Percentiles rank a stretch among this genome's conserved stretches.
phyloP scores from a whole-genome alignment of 2,113 vertebrate species.

The Bujurquina vittata region DNA sequence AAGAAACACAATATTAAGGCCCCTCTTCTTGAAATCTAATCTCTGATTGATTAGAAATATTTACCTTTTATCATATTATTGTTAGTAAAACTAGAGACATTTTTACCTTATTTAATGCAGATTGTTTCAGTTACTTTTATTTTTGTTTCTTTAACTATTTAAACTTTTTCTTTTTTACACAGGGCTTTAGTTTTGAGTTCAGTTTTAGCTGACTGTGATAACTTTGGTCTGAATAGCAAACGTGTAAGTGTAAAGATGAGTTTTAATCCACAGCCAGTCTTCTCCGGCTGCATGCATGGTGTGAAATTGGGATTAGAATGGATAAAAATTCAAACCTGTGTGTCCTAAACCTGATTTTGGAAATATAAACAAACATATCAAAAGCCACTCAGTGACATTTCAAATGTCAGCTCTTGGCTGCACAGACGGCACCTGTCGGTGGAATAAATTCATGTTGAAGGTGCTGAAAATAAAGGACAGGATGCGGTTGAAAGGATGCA shows the following conservation, averaged over 20 bases:
- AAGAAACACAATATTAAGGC: not conserved
- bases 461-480: constrained; percentile 1
- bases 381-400: not conserved
- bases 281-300: not conserved
- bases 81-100: fast-evolving
- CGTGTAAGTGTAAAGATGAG: fast-evolving
- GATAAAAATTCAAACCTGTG: not conserved
- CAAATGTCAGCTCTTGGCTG: not conserved
- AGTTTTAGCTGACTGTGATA: not conserved
- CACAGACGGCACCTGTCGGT: not conserved
- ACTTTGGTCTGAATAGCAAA: not conserved
- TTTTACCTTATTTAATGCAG: fast-evolving
- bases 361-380: not conserved
- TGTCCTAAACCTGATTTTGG: not conserved
- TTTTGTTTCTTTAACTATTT: not conserved
- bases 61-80: not conserved
- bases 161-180: too few species aligned
- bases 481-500: not conserved
- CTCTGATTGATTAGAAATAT: not conserved
- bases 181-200: not conserved
- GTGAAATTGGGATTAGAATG: not conserved
- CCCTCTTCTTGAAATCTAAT: not conserved
- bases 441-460: not conserved
- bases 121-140: not conserved
- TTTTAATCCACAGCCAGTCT: not conserved